phyloP scores from a whole-genome alignment of 2,888 invertebrate species.

The Ennomos fuscantarius region DNA sequence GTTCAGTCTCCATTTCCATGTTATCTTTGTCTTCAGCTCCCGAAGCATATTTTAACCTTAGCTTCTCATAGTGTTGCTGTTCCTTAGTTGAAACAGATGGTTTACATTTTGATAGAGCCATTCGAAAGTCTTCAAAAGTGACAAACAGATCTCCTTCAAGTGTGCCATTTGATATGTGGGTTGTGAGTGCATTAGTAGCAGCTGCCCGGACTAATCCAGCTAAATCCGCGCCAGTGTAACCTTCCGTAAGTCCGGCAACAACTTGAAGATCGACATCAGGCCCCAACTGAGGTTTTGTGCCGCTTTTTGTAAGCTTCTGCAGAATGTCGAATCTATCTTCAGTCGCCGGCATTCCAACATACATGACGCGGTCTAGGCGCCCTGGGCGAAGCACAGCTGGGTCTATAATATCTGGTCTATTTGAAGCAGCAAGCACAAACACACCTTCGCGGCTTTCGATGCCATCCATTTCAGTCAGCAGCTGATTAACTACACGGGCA shows the following conservation, averaged over 20 bases:
- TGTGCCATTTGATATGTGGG: constrained; percentile 87
- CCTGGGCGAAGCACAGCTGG: constrained; percentile 96
- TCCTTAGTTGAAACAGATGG: constrained; percentile 95
- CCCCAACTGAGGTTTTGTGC: constrained; percentile 90
- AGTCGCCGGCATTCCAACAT: constrained; percentile 93
- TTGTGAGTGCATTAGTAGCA: constrained; percentile 91
- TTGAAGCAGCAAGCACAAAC: constrained; percentile 98
- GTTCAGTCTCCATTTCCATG: constrained; percentile 85
- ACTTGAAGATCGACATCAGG: constrained; percentile 90
- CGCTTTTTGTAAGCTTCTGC: constrained; percentile 94
- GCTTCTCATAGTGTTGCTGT: constrained; percentile 90
- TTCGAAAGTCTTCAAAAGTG: constrained; percentile 89
- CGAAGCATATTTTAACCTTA: constrained; percentile 88
- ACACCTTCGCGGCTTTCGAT: constrained; percentile 96
- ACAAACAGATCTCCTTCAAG: constrained; percentile 86
- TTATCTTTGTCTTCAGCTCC: constrained; percentile 73
- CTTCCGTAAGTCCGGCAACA: constrained; percentile 89
- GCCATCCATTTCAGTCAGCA: constrained; percentile 99
- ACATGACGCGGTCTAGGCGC: constrained; percentile 94
- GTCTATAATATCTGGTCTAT: constrained; percentile 98
- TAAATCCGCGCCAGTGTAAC: constrained; percentile 97
- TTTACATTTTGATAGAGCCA: constrained; percentile 91
- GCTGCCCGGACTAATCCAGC: constrained; percentile 96
- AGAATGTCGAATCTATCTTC: constrained; percentile 95
- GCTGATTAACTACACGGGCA: constrained; percentile 96